Conservation (phyloP, 2,888 invertebrate species). For the Prosopocoilus inquinatus region DNA sequence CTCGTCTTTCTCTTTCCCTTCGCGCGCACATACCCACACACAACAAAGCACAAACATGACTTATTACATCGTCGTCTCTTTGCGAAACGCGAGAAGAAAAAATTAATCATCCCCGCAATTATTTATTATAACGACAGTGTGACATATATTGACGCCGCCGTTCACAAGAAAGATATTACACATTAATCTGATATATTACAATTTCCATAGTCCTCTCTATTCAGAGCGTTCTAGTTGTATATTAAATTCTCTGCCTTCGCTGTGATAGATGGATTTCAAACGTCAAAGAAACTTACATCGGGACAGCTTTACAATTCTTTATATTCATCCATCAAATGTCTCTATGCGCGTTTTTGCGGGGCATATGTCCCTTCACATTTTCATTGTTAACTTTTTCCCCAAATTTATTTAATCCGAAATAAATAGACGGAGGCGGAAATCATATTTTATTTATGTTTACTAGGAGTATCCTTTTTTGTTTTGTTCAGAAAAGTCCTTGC, state of each 20-base stretch:
- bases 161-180: background rate
- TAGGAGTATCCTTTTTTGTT: slow-evolving; percentile 1
- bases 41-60: no score
- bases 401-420: slow-evolving; percentile 12
- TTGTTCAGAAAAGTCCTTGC: no score
- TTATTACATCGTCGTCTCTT: no score
- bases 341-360: slow-evolving; percentile 31
- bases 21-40: no score
- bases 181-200: slow-evolving; percentile 4
- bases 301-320: slow-evolving; percentile 36
- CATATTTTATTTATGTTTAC: background rate
- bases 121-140: no score
- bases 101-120: no score
- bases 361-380: slow-evolving; percentile 31
- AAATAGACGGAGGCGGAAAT: no score
- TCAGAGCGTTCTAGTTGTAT: slow-evolving; percentile 33
- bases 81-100: no score
- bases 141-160: no score
- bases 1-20: no score
- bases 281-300: slow-evolving; percentile 32
- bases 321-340: slow-evolving; percentile 44
- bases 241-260: slow-evolving; percentile 41
- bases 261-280: slow-evolving; percentile 41
- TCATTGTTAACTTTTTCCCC: slow-evolving; percentile 38
- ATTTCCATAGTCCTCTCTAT: slow-evolving; percentile 1